Base-by-base conservation (phyloP, 2,113 vertebrate species). In the Paramisgurnus dabryanus region DNA sequence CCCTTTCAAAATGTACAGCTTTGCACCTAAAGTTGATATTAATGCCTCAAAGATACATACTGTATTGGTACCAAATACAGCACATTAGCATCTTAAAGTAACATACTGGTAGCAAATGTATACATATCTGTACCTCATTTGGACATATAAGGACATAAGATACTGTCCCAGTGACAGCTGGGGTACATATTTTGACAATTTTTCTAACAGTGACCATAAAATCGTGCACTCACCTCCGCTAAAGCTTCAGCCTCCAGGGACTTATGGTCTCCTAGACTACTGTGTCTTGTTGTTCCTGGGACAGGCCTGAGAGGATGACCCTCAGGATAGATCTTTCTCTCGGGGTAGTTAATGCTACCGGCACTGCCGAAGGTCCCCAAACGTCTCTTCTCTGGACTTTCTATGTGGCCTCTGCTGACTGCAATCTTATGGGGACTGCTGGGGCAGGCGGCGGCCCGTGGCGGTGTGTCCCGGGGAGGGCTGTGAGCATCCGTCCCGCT, bases 211-310 rank as follows among this genome's bases (percentile, higher is more conserved):
- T 0, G 17, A 53, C 4, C 12, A 53, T 53, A 53, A 45, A 9
- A 67, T 3, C 11, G 65, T 67, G 17, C 7, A n/a, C 75, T 40
- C 64, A 93, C 98, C 95, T 99, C 97, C 82, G 96, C 97, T 66
- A 99, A 91, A 53, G 98, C 97, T 88, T 99, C 98, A 4, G 97
- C 92, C 88, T 99, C 98, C 90, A 99, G 89, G 55, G 96, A 94
- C 87, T 98, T 99, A 92, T 98, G 96, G 91, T 99, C 98, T 43
- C 97, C 98, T 0, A 99, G 94, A 89, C 98, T 99, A 92, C 98
- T 98, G 92, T 99, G 98, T 15, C 98, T 94, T 6, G 97, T 99
- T 80, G 95, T 94, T n/a, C 95, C 94, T 7, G 94, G 92, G 22
- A 91, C 89, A 0, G 96, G 91, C 82, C 96, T 94, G 89, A 97